Percentiles rank a stretch among this genome's conserved stretches.
phyloP scores from a whole-genome alignment of 2,113 vertebrate genomes.

The Saimiri boliviensis region DNA sequence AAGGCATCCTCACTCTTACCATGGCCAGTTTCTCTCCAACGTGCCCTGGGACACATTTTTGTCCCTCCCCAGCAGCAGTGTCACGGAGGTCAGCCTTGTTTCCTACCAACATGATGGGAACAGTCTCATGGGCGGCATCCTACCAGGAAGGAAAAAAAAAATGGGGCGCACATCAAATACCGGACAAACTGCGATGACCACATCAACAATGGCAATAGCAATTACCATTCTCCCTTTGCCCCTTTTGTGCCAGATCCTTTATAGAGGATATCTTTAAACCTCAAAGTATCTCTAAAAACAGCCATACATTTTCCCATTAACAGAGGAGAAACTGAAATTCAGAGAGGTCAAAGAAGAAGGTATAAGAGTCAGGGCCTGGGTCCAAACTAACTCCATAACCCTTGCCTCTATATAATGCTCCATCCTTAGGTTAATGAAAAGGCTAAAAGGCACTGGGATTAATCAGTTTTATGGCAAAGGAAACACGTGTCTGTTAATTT shows the following conservation, averaged over 20 bases:
- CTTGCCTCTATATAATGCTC: not conserved
- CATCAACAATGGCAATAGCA: too few species aligned
- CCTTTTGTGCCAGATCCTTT: not conserved
- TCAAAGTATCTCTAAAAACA: not conserved
- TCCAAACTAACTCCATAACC: not conserved
- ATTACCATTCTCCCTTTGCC: not conserved
- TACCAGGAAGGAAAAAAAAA: slow-evolving; percentile 68
- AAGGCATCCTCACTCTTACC: slow-evolving; percentile 83
- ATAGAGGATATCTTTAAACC: not conserved
- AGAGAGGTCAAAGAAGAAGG: not conserved
- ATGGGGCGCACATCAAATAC: not conserved
- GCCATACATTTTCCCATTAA: not conserved
- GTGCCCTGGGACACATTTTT: slow-evolving; percentile 88
- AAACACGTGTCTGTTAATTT: not conserved
- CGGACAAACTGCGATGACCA: not conserved
- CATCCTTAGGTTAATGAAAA: not conserved
- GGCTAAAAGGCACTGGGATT: not conserved
- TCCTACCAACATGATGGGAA: slow-evolving; percentile 98
- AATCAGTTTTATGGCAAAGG: not conserved
- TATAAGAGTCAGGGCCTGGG: accelerated
- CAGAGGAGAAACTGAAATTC: not conserved
- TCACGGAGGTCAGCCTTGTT: slow-evolving; percentile 95
- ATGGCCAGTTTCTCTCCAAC: slow-evolving; percentile 97
- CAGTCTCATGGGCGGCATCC: slow-evolving; percentile 90
- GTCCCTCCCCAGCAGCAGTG: slow-evolving; percentile 80